Percentiles rank a stretch among this genome's conserved stretches.
These are phyloP conservation scores for Ischnus inquisitorius DNA, from an alignment of 2,888 invertebrate species.

Conservation along the genomic window DNA sequence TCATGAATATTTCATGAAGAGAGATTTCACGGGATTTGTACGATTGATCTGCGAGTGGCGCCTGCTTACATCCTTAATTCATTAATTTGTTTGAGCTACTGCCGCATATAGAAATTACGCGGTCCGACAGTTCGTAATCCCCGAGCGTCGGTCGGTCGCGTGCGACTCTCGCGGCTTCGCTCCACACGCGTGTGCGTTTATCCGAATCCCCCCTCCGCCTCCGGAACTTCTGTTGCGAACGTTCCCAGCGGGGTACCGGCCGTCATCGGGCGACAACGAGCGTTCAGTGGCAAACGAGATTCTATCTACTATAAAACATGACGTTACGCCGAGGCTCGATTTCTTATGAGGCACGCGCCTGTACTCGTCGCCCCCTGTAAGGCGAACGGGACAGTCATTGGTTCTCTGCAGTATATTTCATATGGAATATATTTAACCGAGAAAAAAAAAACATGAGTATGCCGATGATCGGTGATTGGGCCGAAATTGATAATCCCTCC, in stretches of 20 bases:
- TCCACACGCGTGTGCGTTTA: conserved; percentile 45
- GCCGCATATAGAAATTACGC: conserved; percentile 77
- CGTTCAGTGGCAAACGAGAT: conserved; percentile 61
- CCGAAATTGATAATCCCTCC: background rate
- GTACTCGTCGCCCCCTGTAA: conserved; percentile 52
- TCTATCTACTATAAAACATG: conserved; percentile 65
- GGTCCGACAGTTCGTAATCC: conserved; percentile 83
- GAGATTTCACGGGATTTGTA: conserved; percentile 32
- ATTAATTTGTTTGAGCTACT: conserved; percentile 77
- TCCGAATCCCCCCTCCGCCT: conserved; percentile 66
- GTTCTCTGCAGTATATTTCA: conserved; percentile 1
- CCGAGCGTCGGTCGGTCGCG: conserved; percentile 79
- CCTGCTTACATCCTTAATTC: conserved; percentile 71
- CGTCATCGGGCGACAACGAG: conserved; percentile 60
- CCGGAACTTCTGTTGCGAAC: conserved; percentile 81
- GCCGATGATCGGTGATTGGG: background rate
- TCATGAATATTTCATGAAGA: conserved; percentile 39
- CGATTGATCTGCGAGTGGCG: conserved; percentile 32
- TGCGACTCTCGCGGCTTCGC: conserved; percentile 71
- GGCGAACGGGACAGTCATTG: conserved; percentile 20
- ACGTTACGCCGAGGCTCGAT: conserved; percentile 70
- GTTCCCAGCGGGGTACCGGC: conserved; percentile 75
- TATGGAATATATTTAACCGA: background rate
- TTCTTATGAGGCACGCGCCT: conserved; percentile 72
- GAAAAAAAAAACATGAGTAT: background rate